A percentile compares a stretch with the other conserved stretches of the same genome.
Conservation (phyloP, 2,888 invertebrate genomes). For the Tiliacea aurago region DNA sequence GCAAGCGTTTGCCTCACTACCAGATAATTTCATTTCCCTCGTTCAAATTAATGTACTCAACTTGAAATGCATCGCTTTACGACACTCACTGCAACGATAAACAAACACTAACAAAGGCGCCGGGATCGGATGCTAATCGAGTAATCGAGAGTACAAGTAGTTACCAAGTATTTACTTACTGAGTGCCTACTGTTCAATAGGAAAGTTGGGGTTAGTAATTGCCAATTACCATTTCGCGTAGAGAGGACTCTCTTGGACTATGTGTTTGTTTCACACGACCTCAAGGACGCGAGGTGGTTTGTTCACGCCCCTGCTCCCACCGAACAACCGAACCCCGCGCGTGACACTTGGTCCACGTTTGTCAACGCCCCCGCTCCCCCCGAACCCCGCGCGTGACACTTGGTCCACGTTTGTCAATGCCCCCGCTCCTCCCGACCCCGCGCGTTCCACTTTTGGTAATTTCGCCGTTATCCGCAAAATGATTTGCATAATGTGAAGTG, state of each 20-base stretch:
- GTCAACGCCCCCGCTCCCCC: background rate
- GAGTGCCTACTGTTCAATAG: background rate
- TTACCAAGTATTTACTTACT: background rate
- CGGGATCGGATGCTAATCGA: too few relatives aligned
- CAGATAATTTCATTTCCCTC: slow-evolving; percentile 50
- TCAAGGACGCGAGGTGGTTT: background rate
- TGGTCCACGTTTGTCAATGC: background rate
- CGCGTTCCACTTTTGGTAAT: background rate
- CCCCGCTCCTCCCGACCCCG: background rate
- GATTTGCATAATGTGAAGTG: slow-evolving; percentile 61
- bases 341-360: slow-evolving; percentile 7
- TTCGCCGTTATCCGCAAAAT: slow-evolving; percentile 9
- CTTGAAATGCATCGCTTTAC: slow-evolving; percentile 36
- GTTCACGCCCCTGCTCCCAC: too few relatives aligned
- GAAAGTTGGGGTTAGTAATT: background rate
- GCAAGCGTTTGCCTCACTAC: slow-evolving; percentile 41
- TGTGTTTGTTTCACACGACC: background rate
- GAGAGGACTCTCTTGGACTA: background rate
- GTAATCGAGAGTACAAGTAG: background rate
- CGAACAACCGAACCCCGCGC: too few relatives aligned
- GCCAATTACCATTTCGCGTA: background rate
- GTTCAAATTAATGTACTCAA: slow-evolving; percentile 14
- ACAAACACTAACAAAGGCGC: background rate
- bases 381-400: background rate
- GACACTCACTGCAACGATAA: slow-evolving; percentile 27